phyloP scores from a whole-genome alignment of 2,113 vertebrate species.

The Dicerorhinus sumatrensis region DNA sequence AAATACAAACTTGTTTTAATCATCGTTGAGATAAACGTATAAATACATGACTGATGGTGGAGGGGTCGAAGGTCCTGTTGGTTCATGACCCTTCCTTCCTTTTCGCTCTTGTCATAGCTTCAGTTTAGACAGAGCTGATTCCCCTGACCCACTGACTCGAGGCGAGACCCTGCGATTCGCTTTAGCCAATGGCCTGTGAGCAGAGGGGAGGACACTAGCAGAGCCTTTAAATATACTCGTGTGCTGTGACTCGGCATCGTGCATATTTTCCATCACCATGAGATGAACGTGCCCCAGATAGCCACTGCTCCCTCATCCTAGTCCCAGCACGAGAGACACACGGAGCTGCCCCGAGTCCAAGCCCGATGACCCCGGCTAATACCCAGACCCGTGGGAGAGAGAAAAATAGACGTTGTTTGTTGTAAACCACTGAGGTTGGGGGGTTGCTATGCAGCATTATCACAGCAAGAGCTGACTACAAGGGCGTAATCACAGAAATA shows the following conservation, averaged over 20 bases:
- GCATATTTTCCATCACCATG: too few species aligned
- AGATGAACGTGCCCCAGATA: background rate
- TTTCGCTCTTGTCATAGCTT: background rate
- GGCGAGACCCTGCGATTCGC: background rate
- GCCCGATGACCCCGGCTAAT: background rate
- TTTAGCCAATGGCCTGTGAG: background rate
- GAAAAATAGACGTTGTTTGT: background rate
- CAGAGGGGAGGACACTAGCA: background rate
- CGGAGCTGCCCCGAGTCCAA: background rate
- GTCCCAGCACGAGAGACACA: background rate
- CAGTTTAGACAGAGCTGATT: background rate
- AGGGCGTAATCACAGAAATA: background rate
- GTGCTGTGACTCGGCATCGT: background rate
- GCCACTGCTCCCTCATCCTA: background rate
- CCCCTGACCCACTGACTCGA: background rate
- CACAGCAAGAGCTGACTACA: background rate
- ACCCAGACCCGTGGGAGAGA: background rate
- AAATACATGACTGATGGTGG: background rate
- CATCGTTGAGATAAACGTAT: fast-evolving
- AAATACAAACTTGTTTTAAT: background rate
- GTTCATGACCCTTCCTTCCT: background rate
- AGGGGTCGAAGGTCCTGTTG: fast-evolving
- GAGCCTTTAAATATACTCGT: background rate
- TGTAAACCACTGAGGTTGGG: background rate
- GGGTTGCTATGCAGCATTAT: background rate